These are phyloP conservation scores for Heliothis subflexa DNA, from an alignment of 1,140 invertebrate species.

Conservation along the genomic window DNA sequence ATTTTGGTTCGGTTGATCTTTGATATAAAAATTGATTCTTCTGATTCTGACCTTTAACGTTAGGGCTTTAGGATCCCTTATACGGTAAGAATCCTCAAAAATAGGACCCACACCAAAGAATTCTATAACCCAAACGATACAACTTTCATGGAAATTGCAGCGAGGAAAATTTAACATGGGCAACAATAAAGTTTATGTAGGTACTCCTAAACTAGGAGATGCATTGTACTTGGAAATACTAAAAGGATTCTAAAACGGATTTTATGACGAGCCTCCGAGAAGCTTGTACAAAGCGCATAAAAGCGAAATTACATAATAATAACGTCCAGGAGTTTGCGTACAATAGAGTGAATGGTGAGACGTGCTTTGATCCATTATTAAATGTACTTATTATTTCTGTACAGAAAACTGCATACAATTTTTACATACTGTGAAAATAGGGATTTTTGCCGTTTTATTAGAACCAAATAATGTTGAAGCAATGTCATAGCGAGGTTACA, in stretches of 20 bases:
- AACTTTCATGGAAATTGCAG: not conserved
- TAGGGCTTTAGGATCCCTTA: too few species aligned
- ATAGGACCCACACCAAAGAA: too few species aligned
- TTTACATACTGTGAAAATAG: too few species aligned
- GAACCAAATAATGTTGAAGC: too few species aligned
- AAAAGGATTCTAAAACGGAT: constrained; percentile 21
- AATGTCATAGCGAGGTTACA: too few species aligned
- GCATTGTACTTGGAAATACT: constrained; percentile 24
- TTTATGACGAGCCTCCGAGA: constrained; percentile 16
- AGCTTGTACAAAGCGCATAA: constrained; percentile 23
- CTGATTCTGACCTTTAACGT: too few species aligned
- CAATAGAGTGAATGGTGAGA: not conserved
- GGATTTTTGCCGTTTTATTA: too few species aligned
- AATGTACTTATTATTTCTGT: not conserved
- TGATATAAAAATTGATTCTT: too few species aligned
- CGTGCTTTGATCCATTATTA: not conserved
- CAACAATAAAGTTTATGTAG: not conserved
- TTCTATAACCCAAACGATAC: too few species aligned
- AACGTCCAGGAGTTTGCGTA: constrained; percentile 13
- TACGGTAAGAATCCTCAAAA: too few species aligned
- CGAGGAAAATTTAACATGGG: not conserved
- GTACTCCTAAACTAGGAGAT: constrained; percentile 3
- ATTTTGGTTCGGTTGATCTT: too few species aligned
- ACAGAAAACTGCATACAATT: too few species aligned
- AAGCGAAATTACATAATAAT: constrained; percentile 25